Evolutionary conservation across 53 echinoderm and acorn worm species (phyloP), one percentile per base, ranked within the genome.

Genomic region (Crossaster papposus): DNA sequence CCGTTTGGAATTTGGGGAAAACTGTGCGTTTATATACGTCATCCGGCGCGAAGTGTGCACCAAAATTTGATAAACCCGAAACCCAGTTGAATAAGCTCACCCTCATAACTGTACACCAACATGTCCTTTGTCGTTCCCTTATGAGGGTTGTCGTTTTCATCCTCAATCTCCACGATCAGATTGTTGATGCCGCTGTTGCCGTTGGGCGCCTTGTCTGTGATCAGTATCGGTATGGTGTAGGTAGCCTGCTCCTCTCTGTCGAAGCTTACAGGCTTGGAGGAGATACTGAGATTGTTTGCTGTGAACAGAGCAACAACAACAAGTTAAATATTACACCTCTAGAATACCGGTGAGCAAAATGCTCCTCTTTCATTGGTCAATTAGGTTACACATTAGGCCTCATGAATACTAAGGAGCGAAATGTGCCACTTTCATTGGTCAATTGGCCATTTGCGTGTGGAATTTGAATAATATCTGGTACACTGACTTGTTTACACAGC

Each of bases 21-120:
- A 44, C 44, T 0, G 5, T 44, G 44, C 9, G 44, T 44, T 44
- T 44, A 44, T 7, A 44, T 1, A 9, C 1, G 44, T 44, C n/a
- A n/a, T n/a, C n/a, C n/a, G n/a, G n/a, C n/a, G n/a, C n/a, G n/a
- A n/a, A n/a, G n/a, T n/a, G n/a, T n/a, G n/a, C n/a, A n/a, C n/a
- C n/a, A n/a, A n/a, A n/a, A n/a, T n/a, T n/a, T n/a, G n/a, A 18
- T 11, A 58, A 58, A 58, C 12, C 15, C 7, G 28, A 79, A n/a
- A 1, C 11, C 28, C n/a, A 26, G n/a, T 4, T 23, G 4, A 1
- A 4, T 26, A 26, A 24, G 22, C 97, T 88, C 83, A 99, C 99
- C 99, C 86, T 99, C 95, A 82, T 90, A 99, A 70, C 92, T 96
- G 89, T 99, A 99, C 51, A 99, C 99, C 82, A 95, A 89, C 93